phyloP scores from a whole-genome alignment of 2,113 vertebrate genomes.

The Octodon degus region DNA sequence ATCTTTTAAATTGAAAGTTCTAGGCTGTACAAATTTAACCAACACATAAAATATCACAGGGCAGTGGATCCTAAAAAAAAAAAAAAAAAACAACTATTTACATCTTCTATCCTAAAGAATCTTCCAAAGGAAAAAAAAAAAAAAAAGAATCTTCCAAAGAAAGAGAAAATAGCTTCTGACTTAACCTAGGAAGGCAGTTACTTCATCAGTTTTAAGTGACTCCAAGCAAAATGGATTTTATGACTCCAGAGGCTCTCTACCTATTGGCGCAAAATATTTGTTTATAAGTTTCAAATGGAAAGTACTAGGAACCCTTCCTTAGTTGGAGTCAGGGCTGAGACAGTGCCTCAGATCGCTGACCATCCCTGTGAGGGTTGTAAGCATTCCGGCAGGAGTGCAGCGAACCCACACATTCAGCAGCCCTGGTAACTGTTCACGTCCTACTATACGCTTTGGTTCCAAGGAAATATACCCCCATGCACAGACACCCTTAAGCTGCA shows the following conservation, averaged over 20 bases:
- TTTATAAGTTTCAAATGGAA: neutral
- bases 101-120: neutral
- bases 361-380: neutral
- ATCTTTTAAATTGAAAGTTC: neutral
- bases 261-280: neutral
- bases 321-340: neutral
- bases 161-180: neutral
- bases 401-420: too few species aligned
- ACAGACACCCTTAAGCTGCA: neutral
- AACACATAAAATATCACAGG: neutral
- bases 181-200: constrained; percentile 38
- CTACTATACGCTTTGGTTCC: neutral
- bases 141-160: neutral
- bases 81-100: neutral
- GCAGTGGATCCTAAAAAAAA: neutral
- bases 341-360: neutral
- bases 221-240: neutral
- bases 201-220: constrained; percentile 22
- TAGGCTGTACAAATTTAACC: neutral
- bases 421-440: neutral
- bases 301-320: neutral
- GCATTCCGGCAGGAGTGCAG: neutral
- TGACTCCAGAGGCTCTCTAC: neutral
- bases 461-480: neutral
- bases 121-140: too few species aligned